Percentiles rank a stretch among this genome's conserved stretches.
Conservation (phyloP, 2,797 vertebrate genomes). For the Pseudotriccus pelzelni region DNA sequence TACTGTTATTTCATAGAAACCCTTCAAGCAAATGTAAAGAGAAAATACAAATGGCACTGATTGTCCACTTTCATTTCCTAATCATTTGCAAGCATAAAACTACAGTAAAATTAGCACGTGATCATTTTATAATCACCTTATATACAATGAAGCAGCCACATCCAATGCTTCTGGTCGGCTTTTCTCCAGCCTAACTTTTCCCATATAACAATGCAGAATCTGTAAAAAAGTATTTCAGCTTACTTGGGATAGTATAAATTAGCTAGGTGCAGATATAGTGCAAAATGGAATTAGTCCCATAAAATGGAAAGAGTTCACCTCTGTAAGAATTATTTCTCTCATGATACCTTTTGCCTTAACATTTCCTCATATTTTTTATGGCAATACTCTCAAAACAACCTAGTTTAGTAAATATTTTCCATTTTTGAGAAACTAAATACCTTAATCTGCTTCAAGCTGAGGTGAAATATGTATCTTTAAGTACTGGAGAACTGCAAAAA, state of each 20-base stretch:
- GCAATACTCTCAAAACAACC: not conserved
- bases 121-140: not conserved
- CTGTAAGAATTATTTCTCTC: not conserved
- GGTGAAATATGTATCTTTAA: not conserved
- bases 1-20: not conserved
- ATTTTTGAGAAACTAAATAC: not conserved
- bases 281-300: not conserved
- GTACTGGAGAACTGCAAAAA: not conserved
- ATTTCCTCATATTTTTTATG: not conserved
- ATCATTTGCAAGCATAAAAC: not conserved
- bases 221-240: not conserved
- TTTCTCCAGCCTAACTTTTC: not conserved
- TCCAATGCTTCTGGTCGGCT: not conserved
- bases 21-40: not conserved
- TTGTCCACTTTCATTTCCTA: not conserved
- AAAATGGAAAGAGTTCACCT: not conserved
- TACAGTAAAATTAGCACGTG: not conserved
- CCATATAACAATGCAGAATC: not conserved
- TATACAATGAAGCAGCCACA: not conserved
- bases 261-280: not conserved
- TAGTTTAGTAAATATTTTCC: not conserved
- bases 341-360: not conserved
- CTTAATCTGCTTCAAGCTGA: not conserved
- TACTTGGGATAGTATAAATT: not conserved
- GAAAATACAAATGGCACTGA: not conserved